These are phyloP conservation scores for Poeciliopsis paucimaculata DNA, from an alignment of 2,797 vertebrate genomes.

Conservation along the genomic window DNA sequence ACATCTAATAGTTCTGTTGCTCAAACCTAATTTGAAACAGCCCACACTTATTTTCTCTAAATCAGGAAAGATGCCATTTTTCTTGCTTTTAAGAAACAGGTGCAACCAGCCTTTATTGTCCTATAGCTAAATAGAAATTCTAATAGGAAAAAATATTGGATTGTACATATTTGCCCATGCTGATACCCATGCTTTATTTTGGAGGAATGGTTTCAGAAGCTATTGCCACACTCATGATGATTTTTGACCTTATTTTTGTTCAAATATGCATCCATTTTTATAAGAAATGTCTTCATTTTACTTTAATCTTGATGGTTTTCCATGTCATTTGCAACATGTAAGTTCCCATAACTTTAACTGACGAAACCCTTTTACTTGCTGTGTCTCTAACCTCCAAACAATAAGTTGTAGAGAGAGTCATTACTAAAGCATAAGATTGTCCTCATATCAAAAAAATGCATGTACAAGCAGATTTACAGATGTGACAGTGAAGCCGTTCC, in stretches of 20 bases:
- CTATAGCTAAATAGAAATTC: slow-evolving; percentile 30
- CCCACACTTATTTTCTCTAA: slow-evolving; percentile 37
- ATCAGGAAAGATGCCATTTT: slow-evolving; percentile 24
- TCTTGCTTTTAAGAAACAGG: slow-evolving; percentile 30
- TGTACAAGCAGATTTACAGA: slow-evolving; percentile 8
- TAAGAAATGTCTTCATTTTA: background rate
- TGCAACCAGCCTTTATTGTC: slow-evolving; percentile 18
- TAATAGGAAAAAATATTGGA: background rate
- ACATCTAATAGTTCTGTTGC: slow-evolving; percentile 64
- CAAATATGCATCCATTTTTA: background rate
- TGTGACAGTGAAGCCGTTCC: slow-evolving; percentile 5
- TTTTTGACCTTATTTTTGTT: background rate
- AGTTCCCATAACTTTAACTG: background rate
- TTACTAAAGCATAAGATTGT: background rate
- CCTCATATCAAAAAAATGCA: slow-evolving; percentile 2
- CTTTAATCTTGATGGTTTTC: background rate
- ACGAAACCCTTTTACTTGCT: background rate
- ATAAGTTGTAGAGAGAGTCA: background rate
- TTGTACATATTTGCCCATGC: background rate
- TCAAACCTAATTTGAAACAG: slow-evolving; percentile 73
- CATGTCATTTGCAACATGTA: background rate
- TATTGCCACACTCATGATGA: background rate
- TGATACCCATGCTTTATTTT: background rate
- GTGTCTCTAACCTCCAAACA: background rate
- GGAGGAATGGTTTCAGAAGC: background rate